Base-by-base conservation (phyloP, 2,113 vertebrate species). In the Trogon surrucura region DNA sequence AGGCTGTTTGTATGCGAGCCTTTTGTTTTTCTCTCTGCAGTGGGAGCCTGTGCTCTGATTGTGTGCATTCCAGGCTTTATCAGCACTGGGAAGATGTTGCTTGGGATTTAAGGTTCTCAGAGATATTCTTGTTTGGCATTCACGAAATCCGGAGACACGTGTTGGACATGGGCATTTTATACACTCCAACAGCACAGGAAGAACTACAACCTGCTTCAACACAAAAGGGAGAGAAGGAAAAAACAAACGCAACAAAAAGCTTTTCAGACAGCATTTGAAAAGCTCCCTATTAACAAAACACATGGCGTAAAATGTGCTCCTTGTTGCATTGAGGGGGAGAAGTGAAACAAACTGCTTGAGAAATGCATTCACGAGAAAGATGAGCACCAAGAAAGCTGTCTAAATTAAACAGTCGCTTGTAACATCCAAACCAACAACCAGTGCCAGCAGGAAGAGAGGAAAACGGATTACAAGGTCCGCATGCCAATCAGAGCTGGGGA, bases 161-260 rank as follows among this genome's bases (percentile, higher is more conserved):
- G 97, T 98, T 95, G 98, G 97, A 98, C 98, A 97, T 77, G 75
- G 97, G 96, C 97, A 79, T 92, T 94, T 93, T 89, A 56, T 71
- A 95, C 81, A 61, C 91, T 95, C 86, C 84, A 89, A 20, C 64
- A 93, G 89, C 95, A 91, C 94, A 96, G 96, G 95, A 95, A 97
- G 97, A 95, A 86, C 97, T 82, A 85, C 91, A 97, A 93, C 95
- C 88, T 91, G 96, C 96, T 73, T 81, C 91, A 12, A 38, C 95
- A 97, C 97, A 98, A 98, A 98, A 96, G 87, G 54, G 71, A 93
- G 66, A 87, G 65, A 34, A 91, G 71, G 65, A 66, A 94, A 95
- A 97, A 97, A 89, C 91, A 97, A 96, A 93, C 84, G 80, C 94
- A 97, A 97, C 97, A 97, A 97, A 98, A 96, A 95, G 96, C 97